Base-by-base conservation (phyloP, 2,888 invertebrate species). In the Plutella xylostella region DNA sequence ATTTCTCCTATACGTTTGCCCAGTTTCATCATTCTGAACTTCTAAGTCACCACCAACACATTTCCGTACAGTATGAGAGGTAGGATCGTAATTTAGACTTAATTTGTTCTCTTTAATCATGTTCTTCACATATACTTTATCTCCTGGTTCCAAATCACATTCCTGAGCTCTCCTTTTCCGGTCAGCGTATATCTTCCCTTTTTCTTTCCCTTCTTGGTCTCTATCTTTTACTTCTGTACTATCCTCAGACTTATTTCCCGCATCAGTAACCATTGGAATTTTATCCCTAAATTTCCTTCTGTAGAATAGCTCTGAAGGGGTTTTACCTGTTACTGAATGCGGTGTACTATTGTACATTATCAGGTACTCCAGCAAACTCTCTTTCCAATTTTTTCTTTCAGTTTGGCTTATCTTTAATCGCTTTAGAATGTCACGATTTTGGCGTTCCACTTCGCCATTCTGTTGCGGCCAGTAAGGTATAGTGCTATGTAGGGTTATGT, bases 391-490 rank as follows among this genome's bases (percentile, higher is more conserved):
- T 20, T 12, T 31, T 33, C 51, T 56, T 33, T 54, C 50, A 1
- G 1, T 7, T 6, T 40, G 20, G 6, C 53, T 38, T 1, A 61
- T 60, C 17, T 49, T 53, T 1, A 60, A 34, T 0, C 58, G 39
- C 34, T 61, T 58, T 2, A 58, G 0, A 1, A 59, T 58, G 25
- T 57, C 55, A 2, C 58, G 4, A 12, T 61, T 60, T 45, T 60
- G 58, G 0, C 58, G 20, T 19, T 62, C 57, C 0, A 62, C 57
- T 38, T 60, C 57, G 0, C 59, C 59, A 37, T 57, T 58, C 31
- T 37, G 35, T 45, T 58, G 58, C 0, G 58, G 58, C 55, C 56
- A 58, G 14, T 60, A 60, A 1, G 56, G 57, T 0, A 57, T 28
- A 0, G 54, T 50, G 39, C 50, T 46, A 21, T 38, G 51, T 15